Percentiles rank a stretch among this genome's conserved stretches.
phyloP scores from a whole-genome alignment of 2,888 invertebrate genomes.

The Amblyjoppa fuscipennis region DNA sequence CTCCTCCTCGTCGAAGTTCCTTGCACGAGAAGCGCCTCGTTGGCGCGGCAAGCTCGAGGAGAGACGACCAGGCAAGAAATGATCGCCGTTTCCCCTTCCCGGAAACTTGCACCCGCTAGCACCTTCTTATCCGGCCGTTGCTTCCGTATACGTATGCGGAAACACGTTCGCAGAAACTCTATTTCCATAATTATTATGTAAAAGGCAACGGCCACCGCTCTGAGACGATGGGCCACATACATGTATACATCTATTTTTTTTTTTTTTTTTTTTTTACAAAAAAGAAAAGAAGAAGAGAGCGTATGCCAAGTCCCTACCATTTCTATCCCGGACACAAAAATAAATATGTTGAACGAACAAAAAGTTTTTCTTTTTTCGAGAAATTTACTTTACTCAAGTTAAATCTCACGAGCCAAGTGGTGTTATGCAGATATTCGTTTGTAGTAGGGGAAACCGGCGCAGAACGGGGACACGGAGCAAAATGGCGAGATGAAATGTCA shows the following conservation, averaged over 20 bases:
- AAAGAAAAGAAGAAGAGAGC: neutral
- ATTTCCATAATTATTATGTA: conserved; percentile 74
- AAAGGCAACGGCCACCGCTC: conserved; percentile 53
- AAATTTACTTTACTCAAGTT: no score
- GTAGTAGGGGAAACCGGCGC: neutral
- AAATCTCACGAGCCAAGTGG: no score
- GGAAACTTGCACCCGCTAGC: conserved; percentile 23
- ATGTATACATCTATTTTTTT: conserved; percentile 4
- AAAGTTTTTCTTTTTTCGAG: no score
- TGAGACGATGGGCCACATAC: conserved; percentile 33
- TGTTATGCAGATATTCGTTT: neutral
- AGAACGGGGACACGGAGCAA: no score
- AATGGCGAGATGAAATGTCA: no score
- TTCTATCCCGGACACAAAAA: no score
- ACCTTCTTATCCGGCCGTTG: conserved; percentile 64
- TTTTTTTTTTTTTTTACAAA: neutral
- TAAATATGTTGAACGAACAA: no score
- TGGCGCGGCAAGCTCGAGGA: conserved; percentile 25
- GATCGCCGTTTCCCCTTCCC: conserved; percentile 58
- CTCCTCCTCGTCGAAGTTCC: conserved; percentile 42
- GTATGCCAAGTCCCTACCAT: neutral
- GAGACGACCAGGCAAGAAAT: conserved; percentile 67
- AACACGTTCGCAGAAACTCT: conserved; percentile 70
- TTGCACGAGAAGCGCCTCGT: conserved; percentile 20
- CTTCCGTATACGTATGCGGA: conserved; percentile 69